Base-by-base conservation (phyloP, 2,797 vertebrate species). In the Emydoidea blandingii region DNA sequence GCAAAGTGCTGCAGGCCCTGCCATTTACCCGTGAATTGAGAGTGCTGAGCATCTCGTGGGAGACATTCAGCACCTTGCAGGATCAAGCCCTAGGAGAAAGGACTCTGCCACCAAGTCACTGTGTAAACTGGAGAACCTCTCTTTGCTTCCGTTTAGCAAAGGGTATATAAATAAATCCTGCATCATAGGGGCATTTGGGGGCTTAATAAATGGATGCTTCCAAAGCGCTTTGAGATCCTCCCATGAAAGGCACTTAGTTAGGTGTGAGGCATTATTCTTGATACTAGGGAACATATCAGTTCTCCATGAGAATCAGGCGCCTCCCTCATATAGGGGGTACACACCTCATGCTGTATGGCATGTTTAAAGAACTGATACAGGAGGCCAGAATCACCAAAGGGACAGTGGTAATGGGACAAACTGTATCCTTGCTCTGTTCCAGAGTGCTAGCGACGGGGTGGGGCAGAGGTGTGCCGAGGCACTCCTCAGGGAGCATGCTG, bases 51-150 rank as follows among this genome's bases (percentile, higher is more conserved):
- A 8, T 41, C 72, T 27, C 12, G 2, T 6, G 47, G 12, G 68
- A 76, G 72, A 14, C 27, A 4, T 68, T 0, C 0, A 37, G 29
- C 2, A 8, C 82, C 54, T 6, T 52, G 56, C 50, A n/a, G 11
- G 65, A 56, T 49, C n/a, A 7, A 19, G 18, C 44, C 29, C 12
- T 85, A 49, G 68, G 12, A 56, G 50, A 72, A 68, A 94, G 54
- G 41, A 54, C 11, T 34, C 1, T 52, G 41, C 78, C 53, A 52
- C 4, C 0, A 53, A 53, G 74, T 29, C 72, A 31, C 41, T 10
- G 0, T 7, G 25, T 29, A 29, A 86, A 49, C 41, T 37, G 52
- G 76, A 5, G 25, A 81, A 47, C 2, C 14, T 85, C 85, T 84
- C 80, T 84, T 65, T 74, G 10, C 53, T 81, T 15, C 25, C 0